phyloP scores from a whole-genome alignment of 2,797 vertebrate genomes.

The Cottoperca gobio region DNA sequence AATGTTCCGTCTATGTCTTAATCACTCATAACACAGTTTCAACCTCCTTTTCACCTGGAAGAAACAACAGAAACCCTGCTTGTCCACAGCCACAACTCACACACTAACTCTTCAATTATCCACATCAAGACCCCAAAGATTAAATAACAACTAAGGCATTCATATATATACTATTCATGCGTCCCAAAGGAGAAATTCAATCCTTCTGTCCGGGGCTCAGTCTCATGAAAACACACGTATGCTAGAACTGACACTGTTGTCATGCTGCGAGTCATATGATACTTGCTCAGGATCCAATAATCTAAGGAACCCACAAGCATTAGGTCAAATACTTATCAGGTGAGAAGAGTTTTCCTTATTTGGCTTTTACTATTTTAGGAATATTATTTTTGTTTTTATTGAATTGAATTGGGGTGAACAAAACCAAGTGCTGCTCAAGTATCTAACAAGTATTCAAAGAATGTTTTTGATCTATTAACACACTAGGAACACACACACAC shows the following conservation, averaged over 20 bases:
- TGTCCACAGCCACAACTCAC: background rate
- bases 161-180: background rate
- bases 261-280: conserved; percentile 40
- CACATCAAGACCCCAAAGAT: background rate
- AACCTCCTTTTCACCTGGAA: background rate
- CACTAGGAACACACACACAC: background rate
- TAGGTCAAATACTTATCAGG: conserved; percentile 33
- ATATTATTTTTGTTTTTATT: conserved; percentile 39
- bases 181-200: conserved; percentile 16
- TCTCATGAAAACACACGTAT: conserved; percentile 26
- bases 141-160: background rate
- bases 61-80: background rate
- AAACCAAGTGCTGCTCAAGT: conserved; percentile 33
- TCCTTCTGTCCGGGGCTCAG: background rate
- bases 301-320: conserved; percentile 14
- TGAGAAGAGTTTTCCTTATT: conserved; percentile 29
- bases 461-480: conserved; percentile 46
- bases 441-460: conserved; percentile 41
- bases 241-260: conserved; percentile 8
- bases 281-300: conserved; percentile 10
- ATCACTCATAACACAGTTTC: conserved; percentile 1
- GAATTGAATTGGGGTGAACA: conserved; percentile 17
- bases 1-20: background rate
- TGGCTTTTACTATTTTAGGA: conserved; percentile 54
- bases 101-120: background rate